phyloP scores from a whole-genome alignment of 92 coral and sea anemone species.

The Paragorgia papillata region DNA sequence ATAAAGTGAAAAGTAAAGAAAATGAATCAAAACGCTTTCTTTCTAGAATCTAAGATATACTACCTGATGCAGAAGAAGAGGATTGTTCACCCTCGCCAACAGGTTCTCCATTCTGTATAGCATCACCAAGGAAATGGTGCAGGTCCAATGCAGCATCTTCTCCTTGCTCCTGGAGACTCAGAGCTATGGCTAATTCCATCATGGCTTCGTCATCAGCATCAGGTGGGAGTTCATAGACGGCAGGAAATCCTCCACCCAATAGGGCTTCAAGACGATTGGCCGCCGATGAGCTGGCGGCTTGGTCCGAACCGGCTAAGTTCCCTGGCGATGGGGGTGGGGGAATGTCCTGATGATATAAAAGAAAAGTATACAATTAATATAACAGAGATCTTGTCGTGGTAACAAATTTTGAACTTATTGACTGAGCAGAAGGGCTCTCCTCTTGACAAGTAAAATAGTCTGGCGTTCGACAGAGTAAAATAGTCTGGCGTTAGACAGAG shows the following conservation, averaged over 20 bases:
- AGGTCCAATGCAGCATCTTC: constrained; percentile 50
- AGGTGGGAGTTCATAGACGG: constrained; percentile 85
- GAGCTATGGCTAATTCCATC: constrained; percentile 98
- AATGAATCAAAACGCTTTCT: too few species aligned
- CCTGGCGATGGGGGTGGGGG: constrained; percentile 60
- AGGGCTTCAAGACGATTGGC: constrained; percentile 86
- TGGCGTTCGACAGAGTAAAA: too few species aligned
- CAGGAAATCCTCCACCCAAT: constrained; percentile 70
- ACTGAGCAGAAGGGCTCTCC: too few species aligned
- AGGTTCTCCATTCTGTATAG: constrained; percentile 37
- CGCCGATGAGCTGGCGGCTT: constrained; percentile 58
- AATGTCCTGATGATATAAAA: constrained; percentile 7
- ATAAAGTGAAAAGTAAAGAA: too few species aligned
- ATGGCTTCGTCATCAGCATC: constrained; percentile 99
- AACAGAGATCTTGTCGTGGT: too few species aligned
- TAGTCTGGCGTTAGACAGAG: too few species aligned
- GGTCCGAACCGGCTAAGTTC: constrained; percentile 41
- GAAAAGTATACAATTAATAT: too few species aligned
- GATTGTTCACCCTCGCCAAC: constrained; percentile 36
- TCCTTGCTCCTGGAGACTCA: constrained; percentile 96
- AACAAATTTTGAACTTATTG: too few species aligned
- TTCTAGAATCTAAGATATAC: too few species aligned
- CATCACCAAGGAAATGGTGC: constrained; percentile 36
- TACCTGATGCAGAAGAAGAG: constrained; percentile 37
- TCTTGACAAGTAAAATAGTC: too few species aligned